Conservation (phyloP, 2,113 vertebrate genomes). For the Carassius carassius region DNA sequence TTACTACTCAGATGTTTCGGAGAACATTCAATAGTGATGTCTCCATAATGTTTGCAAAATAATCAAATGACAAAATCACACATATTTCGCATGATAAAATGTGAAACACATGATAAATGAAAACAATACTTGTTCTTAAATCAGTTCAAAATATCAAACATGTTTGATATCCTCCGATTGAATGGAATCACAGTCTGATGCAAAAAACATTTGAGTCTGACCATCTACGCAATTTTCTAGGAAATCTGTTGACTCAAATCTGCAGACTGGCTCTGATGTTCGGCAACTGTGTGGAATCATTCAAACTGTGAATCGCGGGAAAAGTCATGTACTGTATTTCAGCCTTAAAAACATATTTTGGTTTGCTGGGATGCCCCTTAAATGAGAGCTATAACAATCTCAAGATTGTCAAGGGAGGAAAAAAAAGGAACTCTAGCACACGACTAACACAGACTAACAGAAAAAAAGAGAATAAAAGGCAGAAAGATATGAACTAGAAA, state of each 20-base stretch:
- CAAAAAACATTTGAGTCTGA: too few species aligned
- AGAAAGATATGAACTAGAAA: neutral
- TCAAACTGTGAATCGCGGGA: neutral
- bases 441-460: constrained; percentile 7
- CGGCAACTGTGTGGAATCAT: neutral
- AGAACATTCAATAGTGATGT: too few species aligned
- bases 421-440: constrained; percentile 1
- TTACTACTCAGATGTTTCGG: too few species aligned
- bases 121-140: too few species aligned
- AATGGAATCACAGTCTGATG: too few species aligned
- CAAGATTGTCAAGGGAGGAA: neutral
- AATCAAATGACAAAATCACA: too few species aligned
- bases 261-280: neutral
- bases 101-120: too few species aligned
- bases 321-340: neutral
- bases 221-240: neutral
- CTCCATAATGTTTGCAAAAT: too few species aligned
- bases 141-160: too few species aligned
- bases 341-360: neutral
- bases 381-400: neutral
- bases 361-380: neutral
- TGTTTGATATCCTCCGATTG: too few species aligned
- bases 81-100: too few species aligned
- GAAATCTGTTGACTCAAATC: neutral
- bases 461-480: neutral